Evolutionary conservation across 2,113 vertebrate genomes (phyloP), one percentile per base, ranked within the genome.

Genomic region (Sitta europaea): DNA sequence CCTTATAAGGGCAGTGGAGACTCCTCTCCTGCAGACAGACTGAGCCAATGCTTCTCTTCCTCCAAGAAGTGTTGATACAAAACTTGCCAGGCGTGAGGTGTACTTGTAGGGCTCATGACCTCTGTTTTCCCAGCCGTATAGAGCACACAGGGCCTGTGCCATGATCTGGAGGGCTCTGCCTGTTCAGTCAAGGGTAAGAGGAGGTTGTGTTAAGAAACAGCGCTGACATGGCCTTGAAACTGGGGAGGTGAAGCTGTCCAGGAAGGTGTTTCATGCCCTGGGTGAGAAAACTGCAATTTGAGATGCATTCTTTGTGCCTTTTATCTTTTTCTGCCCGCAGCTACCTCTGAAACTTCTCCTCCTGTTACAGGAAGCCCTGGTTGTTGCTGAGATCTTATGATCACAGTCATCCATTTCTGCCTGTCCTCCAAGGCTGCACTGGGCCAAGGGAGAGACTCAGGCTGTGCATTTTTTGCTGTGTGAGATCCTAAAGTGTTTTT

Each of bases 1-100:
- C 96, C 96, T 97, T 97, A 95, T 97, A 96, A 94, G 96, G 96
- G 88, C 94, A 96, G 79, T 0, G 22, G 94, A 93, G 92, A 29
- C 88, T 94, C 88, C 78, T 95, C 88, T 97, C 33, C 63, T 54
- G 77, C 88, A 73, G 74, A 11, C 71, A 62, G 62, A 12, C 94
- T 53, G 72, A 86, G 88, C 90, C 88, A 83, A 5, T 1, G 3
- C 91, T 92, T 79, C 58, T 91, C 62, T 90, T 96, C 85, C 68
- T 92, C 83, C 51, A 20, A 79, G 84, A 91, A 88, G 55, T 94
- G 92, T 95, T 96, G 94, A 92, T 90, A 67, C 63, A 88, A 93
- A 93, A 20, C 82, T 96, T 92, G 93, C 90, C 94, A 97, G 93
- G 72, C 58, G 0, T 95, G 91, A 94, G 4, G 38, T 82, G 53